Percentiles rank a stretch among this genome's conserved stretches.
phyloP scores from a whole-genome alignment of 2,797 vertebrate genomes.

The Eurystomus glaucurus region DNA sequence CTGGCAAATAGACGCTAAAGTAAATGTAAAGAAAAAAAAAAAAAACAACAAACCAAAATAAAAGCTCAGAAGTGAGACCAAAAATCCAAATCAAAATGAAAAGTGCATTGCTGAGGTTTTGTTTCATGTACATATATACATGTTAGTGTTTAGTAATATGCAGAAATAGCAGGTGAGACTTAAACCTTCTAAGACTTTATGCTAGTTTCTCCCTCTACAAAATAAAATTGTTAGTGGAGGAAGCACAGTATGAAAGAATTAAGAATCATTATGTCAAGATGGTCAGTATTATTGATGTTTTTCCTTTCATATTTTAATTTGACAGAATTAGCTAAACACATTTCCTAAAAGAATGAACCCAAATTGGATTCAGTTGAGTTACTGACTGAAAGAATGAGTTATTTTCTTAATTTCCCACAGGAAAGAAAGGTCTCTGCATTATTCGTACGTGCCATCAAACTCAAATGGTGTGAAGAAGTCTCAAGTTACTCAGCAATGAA shows the following conservation, averaged over 20 bases:
- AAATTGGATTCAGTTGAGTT: conserved; percentile 42
- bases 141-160: not conserved
- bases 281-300: not conserved
- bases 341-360: conserved; percentile 30
- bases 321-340: conserved; percentile 10
- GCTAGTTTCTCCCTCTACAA: not conserved
- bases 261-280: not conserved
- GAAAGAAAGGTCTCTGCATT: conserved; percentile 46
- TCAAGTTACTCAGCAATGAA: conserved; percentile 16
- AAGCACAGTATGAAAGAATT: not conserved
- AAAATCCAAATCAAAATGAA: not conserved
- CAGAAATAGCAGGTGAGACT: not conserved
- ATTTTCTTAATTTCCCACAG: conserved; percentile 62
- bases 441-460: not conserved
- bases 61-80: not conserved
- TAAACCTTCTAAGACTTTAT: not conserved
- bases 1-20: not conserved
- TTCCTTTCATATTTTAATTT: conserved; percentile 41
- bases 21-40: not conserved
- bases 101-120: not conserved
- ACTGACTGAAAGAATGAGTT: conserved; percentile 46
- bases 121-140: not conserved
- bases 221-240: not conserved
- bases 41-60: not conserved
- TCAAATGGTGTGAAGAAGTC: conserved; percentile 19